These are phyloP conservation scores for Meloidogyne floridensis DNA, from an alignment of 1,140 invertebrate species.

Conservation along the genomic window DNA sequence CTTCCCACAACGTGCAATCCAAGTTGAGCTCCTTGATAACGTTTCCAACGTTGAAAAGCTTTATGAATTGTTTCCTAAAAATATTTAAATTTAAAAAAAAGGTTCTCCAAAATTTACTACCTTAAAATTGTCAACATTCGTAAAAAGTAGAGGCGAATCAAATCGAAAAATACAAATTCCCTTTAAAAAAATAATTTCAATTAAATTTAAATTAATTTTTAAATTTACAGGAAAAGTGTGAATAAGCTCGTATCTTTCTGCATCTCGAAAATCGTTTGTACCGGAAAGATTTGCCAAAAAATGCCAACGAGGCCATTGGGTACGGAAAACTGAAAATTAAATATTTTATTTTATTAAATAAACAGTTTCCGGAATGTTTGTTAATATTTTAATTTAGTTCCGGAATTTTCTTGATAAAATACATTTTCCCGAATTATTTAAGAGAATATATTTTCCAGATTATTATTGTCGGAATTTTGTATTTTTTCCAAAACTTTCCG, in stretches of 20 bases:
- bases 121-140: slow-evolving; percentile 64
- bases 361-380: neutral
- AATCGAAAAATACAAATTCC: slow-evolving; percentile 65
- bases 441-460: too few relatives aligned
- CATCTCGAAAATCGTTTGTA: slow-evolving; percentile 61
- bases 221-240: slow-evolving; percentile 24
- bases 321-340: slow-evolving; percentile 17
- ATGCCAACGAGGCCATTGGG: slow-evolving; percentile 61
- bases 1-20: neutral
- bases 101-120: neutral
- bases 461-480: too few relatives aligned
- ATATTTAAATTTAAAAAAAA: neutral
- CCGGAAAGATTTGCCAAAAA: slow-evolving; percentile 58
- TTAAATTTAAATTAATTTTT: neutral
- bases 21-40: slow-evolving; percentile 8
- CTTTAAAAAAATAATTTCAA: slow-evolving; percentile 33
- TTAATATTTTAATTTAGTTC: neutral
- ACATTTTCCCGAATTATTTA: too few relatives aligned
- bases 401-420: neutral
- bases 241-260: slow-evolving; percentile 56
- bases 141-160: slow-evolving; percentile 62
- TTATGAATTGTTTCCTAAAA: slow-evolving; percentile 48
- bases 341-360: slow-evolving; percentile 15
- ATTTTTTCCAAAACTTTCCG: neutral
- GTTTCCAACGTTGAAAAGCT: slow-evolving; percentile 50